phyloP scores from a whole-genome alignment of 2,113 vertebrate genomes.

The Pungitius pungitius region DNA sequence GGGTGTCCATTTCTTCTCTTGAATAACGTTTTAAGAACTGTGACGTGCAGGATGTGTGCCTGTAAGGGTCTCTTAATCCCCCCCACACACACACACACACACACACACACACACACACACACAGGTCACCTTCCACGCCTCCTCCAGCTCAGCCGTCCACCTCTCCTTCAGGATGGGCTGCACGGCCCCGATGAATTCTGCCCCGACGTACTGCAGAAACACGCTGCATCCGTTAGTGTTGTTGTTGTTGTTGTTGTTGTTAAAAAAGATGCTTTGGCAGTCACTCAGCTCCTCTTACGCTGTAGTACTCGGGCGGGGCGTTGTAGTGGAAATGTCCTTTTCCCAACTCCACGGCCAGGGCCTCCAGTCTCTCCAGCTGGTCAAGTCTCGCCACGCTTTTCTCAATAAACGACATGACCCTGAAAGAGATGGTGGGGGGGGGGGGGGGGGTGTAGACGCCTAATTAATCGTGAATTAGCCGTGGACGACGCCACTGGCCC shows the following conservation, averaged over 20 bases:
- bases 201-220: conserved; percentile 79
- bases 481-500: neutral
- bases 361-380: conserved; percentile 78
- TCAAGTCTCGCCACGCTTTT: conserved; percentile 84
- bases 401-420: conserved; percentile 86
- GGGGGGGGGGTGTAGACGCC: too few species aligned
- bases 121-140: conserved; percentile 81
- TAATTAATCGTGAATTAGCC: neutral
- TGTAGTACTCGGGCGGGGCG: conserved; percentile 82
- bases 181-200: conserved; percentile 82
- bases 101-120: neutral
- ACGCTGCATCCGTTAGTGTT: neutral
- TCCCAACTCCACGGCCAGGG: conserved; percentile 81
- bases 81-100: too few species aligned
- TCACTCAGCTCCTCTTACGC: too few species aligned
- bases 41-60: neutral
- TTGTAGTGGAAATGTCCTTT: conserved; percentile 83
- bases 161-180: conserved; percentile 81
- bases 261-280: too few species aligned
- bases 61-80: neutral
- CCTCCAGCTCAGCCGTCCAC: conserved; percentile 81
- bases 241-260: neutral
- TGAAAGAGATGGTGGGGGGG: conserved; percentile 44
- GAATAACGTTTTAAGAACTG: too few species aligned
- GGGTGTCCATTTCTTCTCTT: too few species aligned